phyloP scores from a whole-genome alignment of 2,888 invertebrate species.

The Allygus modestus region DNA sequence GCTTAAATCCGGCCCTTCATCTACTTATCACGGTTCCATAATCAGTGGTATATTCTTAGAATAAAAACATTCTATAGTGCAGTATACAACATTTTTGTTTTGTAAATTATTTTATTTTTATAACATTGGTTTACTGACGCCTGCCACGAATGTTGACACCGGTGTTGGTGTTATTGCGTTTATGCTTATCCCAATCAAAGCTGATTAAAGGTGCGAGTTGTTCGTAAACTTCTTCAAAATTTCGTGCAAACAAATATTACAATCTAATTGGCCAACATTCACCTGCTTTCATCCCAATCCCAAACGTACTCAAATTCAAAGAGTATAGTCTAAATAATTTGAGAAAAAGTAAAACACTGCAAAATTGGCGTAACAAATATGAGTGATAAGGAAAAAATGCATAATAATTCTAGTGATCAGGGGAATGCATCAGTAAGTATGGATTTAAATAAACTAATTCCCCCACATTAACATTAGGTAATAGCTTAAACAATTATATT shows the following conservation, averaged over 20 bases:
- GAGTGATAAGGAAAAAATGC: conserved; percentile 42
- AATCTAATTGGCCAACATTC: neutral
- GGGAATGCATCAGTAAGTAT: neutral
- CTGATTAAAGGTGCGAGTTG: neutral
- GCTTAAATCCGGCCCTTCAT: no score
- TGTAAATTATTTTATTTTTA: no score
- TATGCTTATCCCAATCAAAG: neutral
- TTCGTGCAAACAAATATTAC: neutral
- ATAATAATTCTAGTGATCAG: neutral
- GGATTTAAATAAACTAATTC: neutral
- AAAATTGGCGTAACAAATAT: neutral
- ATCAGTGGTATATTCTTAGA: no score
- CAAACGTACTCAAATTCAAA: neutral
- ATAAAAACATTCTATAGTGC: no score
- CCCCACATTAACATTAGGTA: no score
- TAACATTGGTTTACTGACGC: neutral
- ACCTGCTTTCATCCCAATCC: neutral
- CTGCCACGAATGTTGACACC: conserved; percentile 3
- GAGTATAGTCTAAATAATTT: neutral
- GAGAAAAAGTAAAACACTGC: neutral
- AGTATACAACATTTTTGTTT: no score
- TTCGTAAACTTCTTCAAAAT: neutral
- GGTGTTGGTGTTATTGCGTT: neutral
- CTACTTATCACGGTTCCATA: no score
- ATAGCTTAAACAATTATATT: no score